Evolutionary conservation across 2,113 vertebrate genomes (phyloP).

Genomic region (Eulemur rufifrons): DNA sequence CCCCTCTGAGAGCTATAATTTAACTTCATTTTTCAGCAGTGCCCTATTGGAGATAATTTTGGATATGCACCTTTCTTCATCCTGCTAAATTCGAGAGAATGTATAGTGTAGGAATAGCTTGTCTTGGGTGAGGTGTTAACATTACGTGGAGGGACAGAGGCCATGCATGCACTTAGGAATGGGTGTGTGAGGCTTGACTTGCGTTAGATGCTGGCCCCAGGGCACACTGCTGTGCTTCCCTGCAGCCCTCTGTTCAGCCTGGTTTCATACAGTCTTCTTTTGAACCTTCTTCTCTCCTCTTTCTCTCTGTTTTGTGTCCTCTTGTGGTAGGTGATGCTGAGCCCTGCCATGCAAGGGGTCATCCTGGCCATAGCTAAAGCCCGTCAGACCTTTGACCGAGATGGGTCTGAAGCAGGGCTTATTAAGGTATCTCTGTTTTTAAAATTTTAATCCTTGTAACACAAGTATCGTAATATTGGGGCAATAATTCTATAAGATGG

Average conservation of each 20-base stretch:
- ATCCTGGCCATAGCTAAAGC: constrained; percentile 98
- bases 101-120: accelerated
- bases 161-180: neutral
- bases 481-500: neutral
- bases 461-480: neutral
- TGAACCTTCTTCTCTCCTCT: constrained; percentile 63
- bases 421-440: constrained; percentile 90
- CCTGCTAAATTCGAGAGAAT: neutral
- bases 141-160: neutral
- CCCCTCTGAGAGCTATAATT: neutral
- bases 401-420: constrained; percentile 97
- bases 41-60: neutral
- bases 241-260: neutral
- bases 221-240: neutral
- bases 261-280: neutral
- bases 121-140: neutral
- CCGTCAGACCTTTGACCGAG: constrained; percentile 93
- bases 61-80: neutral
- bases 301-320: constrained; percentile 75
- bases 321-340: constrained; percentile 94
- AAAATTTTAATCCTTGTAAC: constrained; percentile 4
- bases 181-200: neutral
- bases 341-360: constrained; percentile 98
- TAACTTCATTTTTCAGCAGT: neutral
- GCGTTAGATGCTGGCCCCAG: accelerated